Conservation (phyloP, 2,888 invertebrate species). For the Myathropa florea region DNA sequence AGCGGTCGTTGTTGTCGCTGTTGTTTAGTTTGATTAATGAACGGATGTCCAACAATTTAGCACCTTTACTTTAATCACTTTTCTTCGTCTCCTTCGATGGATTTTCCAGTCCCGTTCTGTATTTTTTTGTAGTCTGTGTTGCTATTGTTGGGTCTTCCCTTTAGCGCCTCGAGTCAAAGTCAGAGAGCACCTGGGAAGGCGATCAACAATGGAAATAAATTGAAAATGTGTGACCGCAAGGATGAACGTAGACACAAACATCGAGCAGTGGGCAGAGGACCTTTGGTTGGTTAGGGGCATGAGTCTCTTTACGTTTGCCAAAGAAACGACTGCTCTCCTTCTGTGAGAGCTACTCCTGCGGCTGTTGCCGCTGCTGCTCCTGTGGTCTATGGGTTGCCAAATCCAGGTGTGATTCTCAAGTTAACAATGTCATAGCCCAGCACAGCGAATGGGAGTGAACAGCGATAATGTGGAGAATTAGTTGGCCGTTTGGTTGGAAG, state of each 20-base stretch:
- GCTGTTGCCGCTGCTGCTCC: constrained; percentile 10
- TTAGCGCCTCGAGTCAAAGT: constrained; percentile 50
- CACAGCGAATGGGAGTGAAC: constrained; percentile 53
- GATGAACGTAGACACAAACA: constrained; percentile 21
- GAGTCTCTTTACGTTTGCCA: constrained; percentile 15
- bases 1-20: constrained; percentile 13
- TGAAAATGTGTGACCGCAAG: constrained; percentile 67
- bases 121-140: neutral
- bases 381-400: constrained; percentile 56
- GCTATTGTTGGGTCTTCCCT: neutral
- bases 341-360: constrained; percentile 52
- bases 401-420: constrained; percentile 66
- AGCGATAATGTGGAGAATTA: constrained; percentile 66
- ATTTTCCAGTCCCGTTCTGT: constrained; percentile 4
- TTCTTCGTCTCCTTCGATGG: constrained; percentile 44
- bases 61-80: constrained; percentile 68
- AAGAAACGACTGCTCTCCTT: constrained; percentile 22
- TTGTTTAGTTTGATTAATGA: constrained; percentile 67
- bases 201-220: constrained; percentile 69
- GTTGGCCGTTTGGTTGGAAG: constrained; percentile 43
- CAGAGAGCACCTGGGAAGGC: constrained; percentile 60
- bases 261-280: neutral
- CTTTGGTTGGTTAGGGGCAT: constrained; percentile 52
- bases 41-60: constrained; percentile 70
- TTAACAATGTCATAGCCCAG: constrained; percentile 49